These are phyloP conservation scores for Hemistola chrysoprasaria DNA, from an alignment of 2,888 invertebrate species.

Conservation along the genomic window DNA sequence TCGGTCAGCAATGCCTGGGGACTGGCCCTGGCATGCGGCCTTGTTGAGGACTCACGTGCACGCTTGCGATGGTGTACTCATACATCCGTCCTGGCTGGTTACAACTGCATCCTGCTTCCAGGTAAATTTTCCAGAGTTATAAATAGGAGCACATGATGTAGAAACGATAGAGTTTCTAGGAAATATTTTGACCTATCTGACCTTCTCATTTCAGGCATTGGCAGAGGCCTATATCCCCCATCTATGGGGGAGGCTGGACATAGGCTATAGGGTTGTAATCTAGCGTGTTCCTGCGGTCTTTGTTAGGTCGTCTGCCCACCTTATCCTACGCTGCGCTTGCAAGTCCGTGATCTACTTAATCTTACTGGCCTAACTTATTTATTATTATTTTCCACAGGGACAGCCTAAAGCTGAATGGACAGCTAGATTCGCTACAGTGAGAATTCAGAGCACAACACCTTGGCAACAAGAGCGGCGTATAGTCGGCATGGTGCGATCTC, in stretches of 20 bases:
- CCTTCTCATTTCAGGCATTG: no score
- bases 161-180: no score
- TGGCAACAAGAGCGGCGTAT: conserved; percentile 94
- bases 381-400: conserved; percentile 67
- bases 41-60: conserved; percentile 92
- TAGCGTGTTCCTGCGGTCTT: no score
- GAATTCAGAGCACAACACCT: conserved; percentile 90
- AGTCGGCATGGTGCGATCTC: conserved; percentile 93
- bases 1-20: conserved; percentile 90
- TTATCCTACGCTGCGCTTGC: no score
- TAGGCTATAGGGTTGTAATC: no score
- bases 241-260: no score
- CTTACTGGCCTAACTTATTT: no score
- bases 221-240: no score
- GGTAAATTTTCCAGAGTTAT: conserved; percentile 36
- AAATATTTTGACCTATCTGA: no score
- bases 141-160: no score
- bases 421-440: conserved; percentile 88
- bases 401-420: conserved; percentile 95
- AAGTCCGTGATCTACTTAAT: no score
- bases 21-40: conserved; percentile 97
- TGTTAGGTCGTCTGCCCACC: no score
- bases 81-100: conserved; percentile 91
- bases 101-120: conserved; percentile 95
- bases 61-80: conserved; percentile 93